Evolutionary conservation across 2,888 invertebrate species (phyloP), one percentile per base, ranked within the genome.

Genomic region (Troides oblongomaculatus): DNA sequence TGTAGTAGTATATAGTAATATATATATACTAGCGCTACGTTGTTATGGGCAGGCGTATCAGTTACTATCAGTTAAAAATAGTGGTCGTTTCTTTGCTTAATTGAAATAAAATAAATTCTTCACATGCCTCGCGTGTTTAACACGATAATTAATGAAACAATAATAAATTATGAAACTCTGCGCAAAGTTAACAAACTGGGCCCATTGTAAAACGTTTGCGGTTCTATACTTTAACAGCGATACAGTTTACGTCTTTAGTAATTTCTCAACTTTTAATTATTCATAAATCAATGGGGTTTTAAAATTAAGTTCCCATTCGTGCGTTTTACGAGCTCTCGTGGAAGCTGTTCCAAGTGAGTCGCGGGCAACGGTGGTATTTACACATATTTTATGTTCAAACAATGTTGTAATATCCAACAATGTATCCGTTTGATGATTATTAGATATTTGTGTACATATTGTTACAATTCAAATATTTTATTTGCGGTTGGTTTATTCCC

Each of bases 231-330:
- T 64, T 43, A 68, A 21, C 53, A 68, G 50, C 59, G 36, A 66
- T 39, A n/a, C 57, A 62, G 56, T 69, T 64, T 59, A 59, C 30
- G 56, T 65, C 50, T 50, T 53, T 21, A 25, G 66, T 43, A 70
- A 66, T 66, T 63, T 70, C 70, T 59, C 39, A 63, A 62, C 21
- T 57, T 70, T 70, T 70, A 70, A 70, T 70, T 66, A 66, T 66
- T 60, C 70, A 70, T 70, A 70, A 70, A 70, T 70, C 70, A 66
- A 70, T 70, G 66, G 58, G 66, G 58, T 70, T 66, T 70, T 63
- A 70, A 70, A 70, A 70, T 70, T 53, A 70, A 66, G 59, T 59
- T 63, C 59, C 66, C 66, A 70, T 70, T 70, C 66, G 70, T 60
- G 57, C 62, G 58, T 63, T 70, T 70, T 66, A 70, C 70, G 70